Percentiles rank a stretch among this genome's conserved stretches.
Evolutionary conservation across 1,140 invertebrate species (phyloP).

Genomic region (Procambarus virginalis): DNA sequence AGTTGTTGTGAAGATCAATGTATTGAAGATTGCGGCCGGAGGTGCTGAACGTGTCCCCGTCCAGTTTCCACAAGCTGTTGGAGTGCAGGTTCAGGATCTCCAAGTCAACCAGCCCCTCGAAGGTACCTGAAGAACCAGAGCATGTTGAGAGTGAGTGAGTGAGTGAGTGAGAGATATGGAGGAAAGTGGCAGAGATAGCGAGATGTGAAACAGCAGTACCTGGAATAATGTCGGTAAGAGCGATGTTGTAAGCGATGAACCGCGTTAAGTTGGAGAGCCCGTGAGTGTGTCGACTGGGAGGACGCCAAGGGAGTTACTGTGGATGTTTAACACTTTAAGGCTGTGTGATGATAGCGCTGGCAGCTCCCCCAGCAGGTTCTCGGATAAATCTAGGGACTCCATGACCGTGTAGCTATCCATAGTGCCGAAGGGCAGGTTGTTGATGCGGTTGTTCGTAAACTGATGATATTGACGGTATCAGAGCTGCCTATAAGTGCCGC

Average conservation of each 20-base stretch:
- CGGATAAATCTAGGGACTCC: neutral
- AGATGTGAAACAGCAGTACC: neutral
- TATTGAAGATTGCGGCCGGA: neutral
- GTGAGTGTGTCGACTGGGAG: neutral
- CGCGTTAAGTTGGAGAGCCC: neutral
- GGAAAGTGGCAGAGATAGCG: neutral
- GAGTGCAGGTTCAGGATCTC: neutral
- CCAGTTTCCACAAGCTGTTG: conserved; percentile 2
- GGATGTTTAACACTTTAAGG: neutral
- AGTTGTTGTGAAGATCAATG: neutral
- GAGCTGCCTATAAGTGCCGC: neutral
- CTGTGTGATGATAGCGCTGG: neutral
- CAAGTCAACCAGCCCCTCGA: neutral
- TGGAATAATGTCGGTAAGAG: neutral
- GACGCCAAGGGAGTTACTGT: neutral
- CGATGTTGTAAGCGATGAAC: neutral
- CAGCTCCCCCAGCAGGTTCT: neutral
- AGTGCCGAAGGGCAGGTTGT: neutral
- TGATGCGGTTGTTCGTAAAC: neutral
- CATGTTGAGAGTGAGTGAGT: neutral
- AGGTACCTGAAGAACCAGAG: neutral
- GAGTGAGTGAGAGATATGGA: neutral
- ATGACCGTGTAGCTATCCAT: neutral
- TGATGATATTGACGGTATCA: too few relatives aligned
- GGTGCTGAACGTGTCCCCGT: neutral